Base-by-base conservation (phyloP, 2,888 invertebrate species). In the Pyrrhia umbra region DNA sequence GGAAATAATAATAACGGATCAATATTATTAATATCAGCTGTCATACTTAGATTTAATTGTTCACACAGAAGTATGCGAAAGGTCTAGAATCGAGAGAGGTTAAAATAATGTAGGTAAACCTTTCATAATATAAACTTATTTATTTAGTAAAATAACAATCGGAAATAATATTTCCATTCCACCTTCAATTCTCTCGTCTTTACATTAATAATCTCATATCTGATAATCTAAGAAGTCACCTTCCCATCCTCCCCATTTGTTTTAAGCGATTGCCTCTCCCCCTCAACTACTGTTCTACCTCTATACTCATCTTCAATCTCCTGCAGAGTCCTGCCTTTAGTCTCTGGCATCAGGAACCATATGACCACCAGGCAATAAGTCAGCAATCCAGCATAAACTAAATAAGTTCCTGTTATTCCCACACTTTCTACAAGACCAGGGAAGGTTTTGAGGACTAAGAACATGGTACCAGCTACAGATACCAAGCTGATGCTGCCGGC, bases 401-500 rank as follows among this genome's bases (percentile, higher is more conserved):
- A 79, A 82, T 96, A 97, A 0, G 96, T 94, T 10, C 96, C 96
- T 16, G 93, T 90, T 9, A 95, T 88, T 2, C 96, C 96, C 25
- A 96, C 85, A 15, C 71, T 76, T 0, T 85, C 86, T 43, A 96
- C 89, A 81, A 96, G 87, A 1, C 86, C 82, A 0, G 96, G 96
- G 75, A 95, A 96, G 0, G 95, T 95, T 88, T 97, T 96, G 1
- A 97, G 95, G 1, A 96, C 95, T 2, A 95, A 34, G 78, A 97
- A 97, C 68, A 96, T 95, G 37, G 96, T 93, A 0, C 94, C 77
- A 50, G 96, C 96, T 13, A 95, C 93, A 2, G 95, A 92, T 21
- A 95, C 94, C n/a, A 96, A 89, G 10, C 96, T 95, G 9, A 96
- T 89, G 0, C 96, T 96, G 0, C 96, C 95, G 0, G 96, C 96